phyloP scores from a whole-genome alignment of 2,888 invertebrate species.

The Lycaena phlaeas region DNA sequence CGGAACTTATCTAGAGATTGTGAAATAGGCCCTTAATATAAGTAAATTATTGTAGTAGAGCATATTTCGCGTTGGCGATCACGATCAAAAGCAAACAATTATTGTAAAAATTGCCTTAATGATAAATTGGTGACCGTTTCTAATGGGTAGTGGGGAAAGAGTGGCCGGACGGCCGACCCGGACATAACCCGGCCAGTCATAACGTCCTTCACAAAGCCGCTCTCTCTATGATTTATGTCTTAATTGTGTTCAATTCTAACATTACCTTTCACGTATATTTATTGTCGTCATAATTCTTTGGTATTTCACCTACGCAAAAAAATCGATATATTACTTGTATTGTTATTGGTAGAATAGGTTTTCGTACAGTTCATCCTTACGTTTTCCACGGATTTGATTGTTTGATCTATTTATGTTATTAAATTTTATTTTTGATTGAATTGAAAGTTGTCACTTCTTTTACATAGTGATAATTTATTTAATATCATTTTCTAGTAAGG shows the following conservation, averaged over 20 bases:
- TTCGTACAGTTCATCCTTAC: no score
- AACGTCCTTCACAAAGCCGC: constrained; percentile 63
- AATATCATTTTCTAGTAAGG: no score
- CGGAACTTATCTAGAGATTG: no score
- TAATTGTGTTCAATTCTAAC: constrained; percentile 45
- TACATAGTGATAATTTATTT: no score
- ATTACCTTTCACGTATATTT: constrained; percentile 39
- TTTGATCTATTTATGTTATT: no score
- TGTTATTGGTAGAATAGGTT: constrained; percentile 1
- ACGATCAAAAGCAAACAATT: constrained; percentile 58
- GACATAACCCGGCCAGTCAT: constrained; percentile 58
- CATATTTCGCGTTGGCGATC: constrained; percentile 27
- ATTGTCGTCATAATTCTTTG: constrained; percentile 50
- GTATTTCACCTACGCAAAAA: constrained; percentile 1
- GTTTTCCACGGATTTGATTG: no score
- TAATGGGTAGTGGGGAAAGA: constrained; percentile 57
- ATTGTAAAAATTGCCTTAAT: constrained; percentile 72
- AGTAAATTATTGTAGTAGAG: constrained; percentile 48
- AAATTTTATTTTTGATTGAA: no score
- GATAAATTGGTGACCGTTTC: constrained; percentile 71
- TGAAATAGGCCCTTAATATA: no score
- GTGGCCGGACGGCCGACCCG: constrained; percentile 49
- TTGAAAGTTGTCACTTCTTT: no score
- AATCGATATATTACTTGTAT: neutral
- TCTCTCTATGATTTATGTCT: constrained; percentile 67